These are phyloP conservation scores for Brachionus plicatilis DNA, from an alignment of 1,140 invertebrate species.

Conservation along the genomic window DNA sequence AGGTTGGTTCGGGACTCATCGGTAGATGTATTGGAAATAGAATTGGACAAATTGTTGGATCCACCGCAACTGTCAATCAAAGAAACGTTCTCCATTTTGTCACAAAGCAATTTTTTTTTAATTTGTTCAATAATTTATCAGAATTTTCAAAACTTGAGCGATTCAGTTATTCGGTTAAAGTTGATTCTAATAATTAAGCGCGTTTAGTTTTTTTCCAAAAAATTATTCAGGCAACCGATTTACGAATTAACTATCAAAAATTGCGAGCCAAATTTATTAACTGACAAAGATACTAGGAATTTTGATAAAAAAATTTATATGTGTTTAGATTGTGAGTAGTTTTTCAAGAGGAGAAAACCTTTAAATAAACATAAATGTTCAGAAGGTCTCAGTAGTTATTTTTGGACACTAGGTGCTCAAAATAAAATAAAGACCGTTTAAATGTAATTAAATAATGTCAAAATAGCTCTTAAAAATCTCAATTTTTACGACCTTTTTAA, in stretches of 20 bases:
- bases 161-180: neutral
- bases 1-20: slow-evolving; percentile 71
- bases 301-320: neutral
- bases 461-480: neutral
- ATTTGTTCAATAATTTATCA: neutral
- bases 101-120: neutral
- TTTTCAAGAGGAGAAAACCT: neutral
- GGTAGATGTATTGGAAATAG: neutral
- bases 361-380: neutral
- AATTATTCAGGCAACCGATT: slow-evolving; percentile 1
- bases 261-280: slow-evolving; percentile 23
- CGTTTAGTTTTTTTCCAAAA: neutral
- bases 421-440: neutral
- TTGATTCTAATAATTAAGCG: slow-evolving; percentile 9
- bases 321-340: neutral
- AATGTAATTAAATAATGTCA: slow-evolving; percentile 19
- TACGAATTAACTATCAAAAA: neutral
- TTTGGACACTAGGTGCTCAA: neutral
- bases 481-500: neutral
- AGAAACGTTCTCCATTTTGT: slow-evolving; percentile 14
- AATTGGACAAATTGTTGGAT: slow-evolving; percentile 10
- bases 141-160: neutral
- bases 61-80: slow-evolving; percentile 18
- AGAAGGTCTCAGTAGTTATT: neutral
- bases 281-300: neutral